Evolutionary conservation across 1,140 invertebrate genomes (phyloP).

Genomic region (Pentalonia nigronervosa): DNA sequence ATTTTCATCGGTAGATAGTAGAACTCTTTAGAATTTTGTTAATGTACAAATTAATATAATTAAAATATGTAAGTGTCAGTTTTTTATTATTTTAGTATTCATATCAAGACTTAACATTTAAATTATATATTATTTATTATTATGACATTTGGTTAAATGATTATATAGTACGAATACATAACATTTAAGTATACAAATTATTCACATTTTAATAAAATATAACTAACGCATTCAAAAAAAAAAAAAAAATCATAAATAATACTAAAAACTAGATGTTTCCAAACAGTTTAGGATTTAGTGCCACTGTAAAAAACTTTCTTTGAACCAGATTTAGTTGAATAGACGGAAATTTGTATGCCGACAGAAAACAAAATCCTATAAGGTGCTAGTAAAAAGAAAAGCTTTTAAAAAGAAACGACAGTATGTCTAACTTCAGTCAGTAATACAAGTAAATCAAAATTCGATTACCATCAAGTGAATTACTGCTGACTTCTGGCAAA

Average conservation of each 20-base stretch:
- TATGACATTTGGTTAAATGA: neutral
- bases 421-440: neutral
- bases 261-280: neutral
- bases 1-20: neutral
- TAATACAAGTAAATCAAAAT: neutral
- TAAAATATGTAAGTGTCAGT: neutral
- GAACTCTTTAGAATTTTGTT: neutral
- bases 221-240: too few relatives aligned
- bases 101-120: accelerated
- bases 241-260: neutral
- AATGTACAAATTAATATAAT: neutral
- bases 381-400: neutral
- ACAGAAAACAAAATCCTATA: neutral
- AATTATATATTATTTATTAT: neutral
- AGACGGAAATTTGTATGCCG: neutral
- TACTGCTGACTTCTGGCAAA: neutral
- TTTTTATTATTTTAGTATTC: neutral
- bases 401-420: neutral
- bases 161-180: neutral
- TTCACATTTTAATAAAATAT: neutral
- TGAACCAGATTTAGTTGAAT: neutral
- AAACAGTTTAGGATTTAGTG: neutral
- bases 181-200: neutral
- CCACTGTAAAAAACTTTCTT: neutral
- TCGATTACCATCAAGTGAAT: neutral